A percentile compares a stretch with the other conserved stretches of the same genome.
Conservation (phyloP, 2,113 vertebrate genomes). For the Columba livia region DNA sequence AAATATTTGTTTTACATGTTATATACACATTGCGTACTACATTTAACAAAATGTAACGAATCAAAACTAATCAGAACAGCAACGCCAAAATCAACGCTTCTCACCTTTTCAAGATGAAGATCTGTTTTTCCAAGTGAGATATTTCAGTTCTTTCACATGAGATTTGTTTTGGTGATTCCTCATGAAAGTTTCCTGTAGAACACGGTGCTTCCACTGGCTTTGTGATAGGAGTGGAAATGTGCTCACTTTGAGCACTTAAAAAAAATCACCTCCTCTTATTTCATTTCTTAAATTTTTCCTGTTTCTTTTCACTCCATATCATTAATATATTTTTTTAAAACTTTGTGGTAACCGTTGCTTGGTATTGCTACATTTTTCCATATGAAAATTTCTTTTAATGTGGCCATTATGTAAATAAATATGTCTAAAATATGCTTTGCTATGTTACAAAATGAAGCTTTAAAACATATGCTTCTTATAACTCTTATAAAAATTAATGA, state of each 20-base stretch:
- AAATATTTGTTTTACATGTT: not conserved
- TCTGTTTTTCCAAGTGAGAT: not conserved
- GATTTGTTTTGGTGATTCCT: not conserved
- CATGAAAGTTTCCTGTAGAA: not conserved
- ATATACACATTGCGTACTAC: not conserved
- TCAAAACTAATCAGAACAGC: not conserved
- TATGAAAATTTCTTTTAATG: constrained; percentile 42
- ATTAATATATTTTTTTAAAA: not conserved
- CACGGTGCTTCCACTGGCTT: not conserved
- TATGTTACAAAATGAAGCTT: constrained; percentile 19
- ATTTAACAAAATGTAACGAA: not conserved
- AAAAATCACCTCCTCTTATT: not conserved
- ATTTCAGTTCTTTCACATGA: not conserved
- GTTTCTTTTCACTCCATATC: constrained; percentile 20
- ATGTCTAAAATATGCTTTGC: constrained; percentile 6
- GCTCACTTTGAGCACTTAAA: not conserved
- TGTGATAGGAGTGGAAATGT: not conserved
- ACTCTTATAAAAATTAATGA: constrained; percentile 52
- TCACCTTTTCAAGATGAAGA: not conserved
- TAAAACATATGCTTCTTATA: constrained; percentile 43
- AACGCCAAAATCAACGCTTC: not conserved
- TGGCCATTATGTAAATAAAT: constrained; percentile 31
- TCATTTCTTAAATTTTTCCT: not conserved
- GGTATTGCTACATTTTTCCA: constrained; percentile 18
- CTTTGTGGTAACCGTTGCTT: not conserved